Percentiles rank a stretch among this genome's conserved stretches.
phyloP scores from a whole-genome alignment of 1,140 invertebrate genomes.

The Lethocerus indicus region DNA sequence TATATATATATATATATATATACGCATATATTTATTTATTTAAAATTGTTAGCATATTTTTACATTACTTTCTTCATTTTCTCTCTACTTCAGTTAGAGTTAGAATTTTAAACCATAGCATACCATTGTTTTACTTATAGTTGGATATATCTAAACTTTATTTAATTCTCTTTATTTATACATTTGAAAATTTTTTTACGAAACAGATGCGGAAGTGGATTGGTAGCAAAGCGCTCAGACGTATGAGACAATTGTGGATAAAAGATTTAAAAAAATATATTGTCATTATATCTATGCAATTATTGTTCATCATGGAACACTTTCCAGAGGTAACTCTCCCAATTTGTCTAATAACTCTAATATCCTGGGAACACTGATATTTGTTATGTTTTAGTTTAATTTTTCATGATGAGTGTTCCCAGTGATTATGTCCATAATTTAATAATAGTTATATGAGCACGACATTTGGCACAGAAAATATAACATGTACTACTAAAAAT shows the following conservation, averaged over 20 bases:
- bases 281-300: constrained; percentile 2
- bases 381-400: background rate
- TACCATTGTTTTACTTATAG: background rate
- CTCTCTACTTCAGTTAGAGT: background rate
- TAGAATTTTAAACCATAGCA: background rate
- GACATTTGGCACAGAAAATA: background rate
- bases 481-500: background rate
- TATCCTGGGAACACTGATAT: constrained; percentile 1
- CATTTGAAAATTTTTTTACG: constrained; percentile 2
- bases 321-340: constrained; percentile 1
- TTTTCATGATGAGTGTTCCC: background rate
- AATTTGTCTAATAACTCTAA: background rate
- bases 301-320: constrained; percentile 1
- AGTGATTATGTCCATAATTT: background rate
- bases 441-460: background rate
- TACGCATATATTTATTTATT: background rate
- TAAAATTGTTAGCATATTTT: background rate
- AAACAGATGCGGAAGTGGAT: constrained; percentile 6
- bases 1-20: background rate
- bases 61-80: background rate
- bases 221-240: constrained; percentile 4
- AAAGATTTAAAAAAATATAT: no score
- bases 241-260: constrained; percentile 2
- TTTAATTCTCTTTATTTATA: background rate
- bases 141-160: background rate